Percentiles rank a stretch among this genome's conserved stretches.
Evolutionary conservation across 2,888 invertebrate genomes (phyloP).

Genomic region (Machimus atricapillus): DNA sequence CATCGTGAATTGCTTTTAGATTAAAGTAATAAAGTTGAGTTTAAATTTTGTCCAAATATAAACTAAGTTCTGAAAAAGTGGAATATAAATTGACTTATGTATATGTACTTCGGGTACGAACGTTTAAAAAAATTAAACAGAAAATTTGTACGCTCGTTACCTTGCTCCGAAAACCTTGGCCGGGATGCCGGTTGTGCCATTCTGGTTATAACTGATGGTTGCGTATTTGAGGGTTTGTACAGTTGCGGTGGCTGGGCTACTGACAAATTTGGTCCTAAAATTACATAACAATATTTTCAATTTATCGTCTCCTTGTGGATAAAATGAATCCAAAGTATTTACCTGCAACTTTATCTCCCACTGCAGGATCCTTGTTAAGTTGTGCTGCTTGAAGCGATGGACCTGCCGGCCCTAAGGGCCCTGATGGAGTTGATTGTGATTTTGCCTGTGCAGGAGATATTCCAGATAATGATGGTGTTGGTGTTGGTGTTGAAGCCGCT

Average conservation of each 20-base stretch:
- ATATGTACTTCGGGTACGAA: no score
- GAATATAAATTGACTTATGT: no score
- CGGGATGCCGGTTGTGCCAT: slow-evolving; percentile 64
- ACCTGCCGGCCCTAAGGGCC: neutral
- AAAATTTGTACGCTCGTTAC: slow-evolving; percentile 45
- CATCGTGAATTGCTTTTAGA: no score
- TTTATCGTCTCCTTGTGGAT: neutral
- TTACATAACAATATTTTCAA: neutral
- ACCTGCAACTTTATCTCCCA: slow-evolving; percentile 7
- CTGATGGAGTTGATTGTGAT: slow-evolving; percentile 37
- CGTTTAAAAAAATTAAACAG: no score
- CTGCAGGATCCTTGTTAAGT: slow-evolving; percentile 11
- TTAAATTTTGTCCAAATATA: no score
- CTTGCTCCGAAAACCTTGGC: slow-evolving; percentile 50
- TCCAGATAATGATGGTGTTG: neutral
- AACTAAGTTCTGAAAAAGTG: no score
- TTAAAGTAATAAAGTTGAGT: no score
- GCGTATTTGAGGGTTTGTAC: slow-evolving; percentile 62
- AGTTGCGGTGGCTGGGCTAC: slow-evolving; percentile 65
- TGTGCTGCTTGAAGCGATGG: slow-evolving; percentile 38
- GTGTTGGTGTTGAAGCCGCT: slow-evolving; percentile 50
- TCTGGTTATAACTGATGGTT: slow-evolving; percentile 69
- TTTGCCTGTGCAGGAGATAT: slow-evolving; percentile 16
- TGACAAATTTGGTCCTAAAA: slow-evolving; percentile 53
- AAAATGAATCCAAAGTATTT: neutral